Evolutionary conservation across 2,797 vertebrate genomes (phyloP).

Genomic region (Cirrhinus molitorella): DNA sequence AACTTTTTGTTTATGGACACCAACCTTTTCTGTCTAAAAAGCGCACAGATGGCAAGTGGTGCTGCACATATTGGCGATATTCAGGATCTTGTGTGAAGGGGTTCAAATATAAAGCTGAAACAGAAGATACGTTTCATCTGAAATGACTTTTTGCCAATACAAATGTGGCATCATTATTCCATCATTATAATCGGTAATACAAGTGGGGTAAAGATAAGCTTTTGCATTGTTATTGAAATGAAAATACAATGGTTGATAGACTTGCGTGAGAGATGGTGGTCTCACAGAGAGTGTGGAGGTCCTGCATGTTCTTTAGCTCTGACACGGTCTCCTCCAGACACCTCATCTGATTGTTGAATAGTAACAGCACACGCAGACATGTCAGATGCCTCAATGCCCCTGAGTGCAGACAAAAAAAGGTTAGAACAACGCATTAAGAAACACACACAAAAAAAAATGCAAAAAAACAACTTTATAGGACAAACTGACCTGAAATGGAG

Average conservation of each 20-base stretch:
- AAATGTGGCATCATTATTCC: too few relatives aligned
- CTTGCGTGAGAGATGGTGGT: not conserved
- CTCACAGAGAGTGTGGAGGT: constrained; percentile 79
- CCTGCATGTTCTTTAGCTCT: constrained; percentile 80
- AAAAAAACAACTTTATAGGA: not conserved
- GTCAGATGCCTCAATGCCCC: constrained; percentile 74
- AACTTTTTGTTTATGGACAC: not conserved
- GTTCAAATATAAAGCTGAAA: constrained; percentile 83
- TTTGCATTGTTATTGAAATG: too few relatives aligned
- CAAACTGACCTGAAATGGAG: constrained; percentile 79
- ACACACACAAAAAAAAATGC: not conserved
- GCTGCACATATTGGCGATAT: constrained; percentile 77
- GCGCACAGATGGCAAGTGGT: constrained; percentile 77
- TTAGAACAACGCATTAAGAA: not conserved
- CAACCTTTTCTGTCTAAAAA: constrained; percentile 80
- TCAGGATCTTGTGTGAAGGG: constrained; percentile 77
- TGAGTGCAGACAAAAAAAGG: constrained; percentile 46
- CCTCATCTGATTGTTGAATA: constrained; percentile 83
- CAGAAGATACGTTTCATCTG: not conserved
- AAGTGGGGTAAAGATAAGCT: not conserved
- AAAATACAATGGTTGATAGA: not conserved
- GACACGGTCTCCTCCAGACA: constrained; percentile 74
- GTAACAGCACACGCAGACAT: constrained; percentile 74
- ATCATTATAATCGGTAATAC: not conserved
- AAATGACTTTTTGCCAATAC: not conserved